Percentiles rank a stretch among this genome's conserved stretches.
These are phyloP conservation scores for Fissipunctia ypsillon DNA, from an alignment of 2,888 invertebrate species.

Conservation along the genomic window DNA sequence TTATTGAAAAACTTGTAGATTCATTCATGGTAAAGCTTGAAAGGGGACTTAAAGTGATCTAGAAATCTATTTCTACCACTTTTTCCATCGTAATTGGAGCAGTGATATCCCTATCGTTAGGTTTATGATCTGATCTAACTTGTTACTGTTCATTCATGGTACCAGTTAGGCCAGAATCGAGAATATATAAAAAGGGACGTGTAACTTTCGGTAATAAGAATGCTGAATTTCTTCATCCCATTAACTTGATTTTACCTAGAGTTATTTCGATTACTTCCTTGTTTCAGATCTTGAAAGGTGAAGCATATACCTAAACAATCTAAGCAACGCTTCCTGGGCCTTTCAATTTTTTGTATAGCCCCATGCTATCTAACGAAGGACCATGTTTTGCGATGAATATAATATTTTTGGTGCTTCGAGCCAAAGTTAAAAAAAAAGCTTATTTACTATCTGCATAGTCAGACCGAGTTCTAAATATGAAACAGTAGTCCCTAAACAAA, in stretches of 20 bases:
- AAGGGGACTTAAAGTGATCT: conserved; percentile 29
- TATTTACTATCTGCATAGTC: not conserved
- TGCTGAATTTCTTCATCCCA: conserved; percentile 2
- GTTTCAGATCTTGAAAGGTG: conserved; percentile 1
- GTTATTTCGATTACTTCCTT: conserved; percentile 21
- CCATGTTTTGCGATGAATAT: not conserved
- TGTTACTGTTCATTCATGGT: conserved; percentile 35
- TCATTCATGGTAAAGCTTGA: conserved; percentile 54
- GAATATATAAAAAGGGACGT: not conserved
- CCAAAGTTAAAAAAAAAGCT: not conserved
- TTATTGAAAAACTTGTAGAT: conserved; percentile 50
- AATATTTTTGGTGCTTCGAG: not conserved
- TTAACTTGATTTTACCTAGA: not conserved
- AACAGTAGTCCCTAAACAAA: conserved; percentile 12
- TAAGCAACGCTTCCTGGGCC: not conserved
- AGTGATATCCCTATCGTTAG: conserved; percentile 38
- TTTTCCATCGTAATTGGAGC: conserved; percentile 37
- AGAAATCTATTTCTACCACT: conserved; percentile 40
- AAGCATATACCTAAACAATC: not conserved
- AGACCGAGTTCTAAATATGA: not conserved
- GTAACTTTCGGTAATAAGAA: conserved; percentile 8
- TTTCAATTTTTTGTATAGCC: not conserved
- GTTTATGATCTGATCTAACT: conserved; percentile 27
- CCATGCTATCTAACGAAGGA: no score
- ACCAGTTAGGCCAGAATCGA: not conserved